These are phyloP conservation scores for Aricia artaxerxes DNA, from an alignment of 2,888 invertebrate species.

Conservation along the genomic window DNA sequence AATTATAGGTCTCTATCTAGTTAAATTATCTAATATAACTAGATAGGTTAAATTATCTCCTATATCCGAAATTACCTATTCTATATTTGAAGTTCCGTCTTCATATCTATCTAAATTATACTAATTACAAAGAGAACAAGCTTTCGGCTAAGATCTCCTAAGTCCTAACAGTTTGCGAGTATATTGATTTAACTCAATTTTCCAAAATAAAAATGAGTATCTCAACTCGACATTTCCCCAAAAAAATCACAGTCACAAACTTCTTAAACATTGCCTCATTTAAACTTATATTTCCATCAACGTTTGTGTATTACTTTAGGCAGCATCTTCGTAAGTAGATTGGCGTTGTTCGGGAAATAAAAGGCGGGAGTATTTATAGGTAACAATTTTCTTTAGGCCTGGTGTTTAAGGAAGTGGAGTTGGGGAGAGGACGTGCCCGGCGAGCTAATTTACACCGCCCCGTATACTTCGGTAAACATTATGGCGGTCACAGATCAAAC, in stretches of 20 bases:
- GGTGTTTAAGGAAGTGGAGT: constrained; percentile 66
- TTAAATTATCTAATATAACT: too few relatives aligned
- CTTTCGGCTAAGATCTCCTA: not conserved
- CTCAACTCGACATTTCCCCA: not conserved
- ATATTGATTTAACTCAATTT: not conserved
- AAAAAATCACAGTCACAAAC: not conserved
- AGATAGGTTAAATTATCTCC: not conserved
- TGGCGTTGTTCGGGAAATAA: constrained; percentile 26
- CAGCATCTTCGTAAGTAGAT: constrained; percentile 10
- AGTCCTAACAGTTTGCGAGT: not conserved
- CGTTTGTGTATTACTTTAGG: not conserved
- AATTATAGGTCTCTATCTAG: not conserved
- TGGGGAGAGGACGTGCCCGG: constrained; percentile 56
- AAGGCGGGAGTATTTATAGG: constrained; percentile 28
- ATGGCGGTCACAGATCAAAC: constrained; percentile 66
- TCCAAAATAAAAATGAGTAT: not conserved
- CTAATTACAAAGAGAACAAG: not conserved
- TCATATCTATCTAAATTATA: too few relatives aligned
- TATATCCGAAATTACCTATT: not conserved
- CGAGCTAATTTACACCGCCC: constrained; percentile 49
- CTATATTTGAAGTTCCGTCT: too few relatives aligned
- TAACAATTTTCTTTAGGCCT: constrained; percentile 54
- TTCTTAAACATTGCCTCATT: not conserved
- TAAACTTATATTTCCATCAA: constrained; percentile 16
- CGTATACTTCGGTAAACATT: constrained; percentile 53